These are phyloP conservation scores for Actenoides hombroni DNA, from an alignment of 2,113 vertebrate genomes.

Conservation along the genomic window DNA sequence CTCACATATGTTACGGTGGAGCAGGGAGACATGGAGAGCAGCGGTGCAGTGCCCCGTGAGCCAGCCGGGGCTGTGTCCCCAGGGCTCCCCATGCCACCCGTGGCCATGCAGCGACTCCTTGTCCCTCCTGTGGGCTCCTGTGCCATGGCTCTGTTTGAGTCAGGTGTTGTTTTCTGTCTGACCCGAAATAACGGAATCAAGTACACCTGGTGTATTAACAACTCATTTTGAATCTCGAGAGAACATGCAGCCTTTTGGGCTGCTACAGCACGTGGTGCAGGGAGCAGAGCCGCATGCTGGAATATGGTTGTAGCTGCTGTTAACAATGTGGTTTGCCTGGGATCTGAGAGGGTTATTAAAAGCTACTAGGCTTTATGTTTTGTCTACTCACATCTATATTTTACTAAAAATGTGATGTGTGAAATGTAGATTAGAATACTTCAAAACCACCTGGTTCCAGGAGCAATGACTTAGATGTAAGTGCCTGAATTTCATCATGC, in stretches of 20 bases:
- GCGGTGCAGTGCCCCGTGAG: fast-evolving
- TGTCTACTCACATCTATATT: background rate
- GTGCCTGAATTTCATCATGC: background rate
- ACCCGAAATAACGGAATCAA: background rate
- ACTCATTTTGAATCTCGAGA: background rate
- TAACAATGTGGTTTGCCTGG: background rate
- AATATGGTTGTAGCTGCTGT: background rate
- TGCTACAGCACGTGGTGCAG: fast-evolving
- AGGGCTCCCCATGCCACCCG: fast-evolving
- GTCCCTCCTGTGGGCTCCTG: fast-evolving
- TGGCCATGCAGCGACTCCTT: fast-evolving
- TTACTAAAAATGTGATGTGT: background rate
- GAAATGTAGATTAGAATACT: background rate
- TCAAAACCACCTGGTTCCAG: background rate
- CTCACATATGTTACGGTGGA: fast-evolving
- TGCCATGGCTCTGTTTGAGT: background rate
- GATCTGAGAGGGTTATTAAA: background rate
- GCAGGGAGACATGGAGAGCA: fast-evolving
- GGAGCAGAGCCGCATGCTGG: background rate
- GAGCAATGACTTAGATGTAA: background rate
- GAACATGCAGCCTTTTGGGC: background rate
- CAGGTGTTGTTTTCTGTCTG: background rate
- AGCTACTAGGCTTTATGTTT: background rate
- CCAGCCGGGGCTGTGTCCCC: fast-evolving
- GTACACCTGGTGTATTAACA: background rate